Percentiles rank a stretch among this genome's conserved stretches.
Evolutionary conservation across 1,140 invertebrate genomes (phyloP).

Genomic region (Dinothrombium tinctorium): DNA sequence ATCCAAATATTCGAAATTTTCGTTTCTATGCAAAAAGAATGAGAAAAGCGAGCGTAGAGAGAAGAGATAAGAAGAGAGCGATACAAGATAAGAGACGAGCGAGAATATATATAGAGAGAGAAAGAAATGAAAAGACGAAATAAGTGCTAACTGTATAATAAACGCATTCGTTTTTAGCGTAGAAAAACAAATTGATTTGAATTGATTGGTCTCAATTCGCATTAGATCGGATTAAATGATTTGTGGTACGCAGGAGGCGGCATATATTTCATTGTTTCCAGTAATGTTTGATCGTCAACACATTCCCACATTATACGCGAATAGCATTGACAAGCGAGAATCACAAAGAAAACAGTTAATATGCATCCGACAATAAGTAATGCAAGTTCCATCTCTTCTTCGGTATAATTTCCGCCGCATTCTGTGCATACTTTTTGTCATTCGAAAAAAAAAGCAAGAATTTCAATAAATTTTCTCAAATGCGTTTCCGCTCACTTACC

Average conservation of each 20-base stretch:
- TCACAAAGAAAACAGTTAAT: not conserved
- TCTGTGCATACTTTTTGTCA: not conserved
- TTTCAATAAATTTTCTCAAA: not conserved
- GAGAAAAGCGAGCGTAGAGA: no score
- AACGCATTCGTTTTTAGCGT: no score
- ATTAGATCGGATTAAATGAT: not conserved
- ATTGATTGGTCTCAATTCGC: no score
- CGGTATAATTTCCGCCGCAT: slow-evolving; percentile 5
- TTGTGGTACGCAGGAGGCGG: not conserved
- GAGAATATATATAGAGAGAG: no score
- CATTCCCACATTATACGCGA: slow-evolving; percentile 4
- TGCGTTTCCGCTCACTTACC: not conserved
- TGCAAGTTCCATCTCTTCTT: slow-evolving; percentile 5
- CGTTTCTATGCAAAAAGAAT: no score
- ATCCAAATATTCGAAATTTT: no score
- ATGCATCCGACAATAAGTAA: not conserved
- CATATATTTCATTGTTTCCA: not conserved
- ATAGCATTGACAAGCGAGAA: slow-evolving; percentile 2
- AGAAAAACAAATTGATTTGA: no score
- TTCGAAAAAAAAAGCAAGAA: not conserved
- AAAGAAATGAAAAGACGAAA: no score
- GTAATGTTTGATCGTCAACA: not conserved
- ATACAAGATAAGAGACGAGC: no score
- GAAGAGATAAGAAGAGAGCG: no score
- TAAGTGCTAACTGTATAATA: no score